Base-by-base conservation (phyloP, 1,140 invertebrate genomes). In the Antheraea pernyi region DNA sequence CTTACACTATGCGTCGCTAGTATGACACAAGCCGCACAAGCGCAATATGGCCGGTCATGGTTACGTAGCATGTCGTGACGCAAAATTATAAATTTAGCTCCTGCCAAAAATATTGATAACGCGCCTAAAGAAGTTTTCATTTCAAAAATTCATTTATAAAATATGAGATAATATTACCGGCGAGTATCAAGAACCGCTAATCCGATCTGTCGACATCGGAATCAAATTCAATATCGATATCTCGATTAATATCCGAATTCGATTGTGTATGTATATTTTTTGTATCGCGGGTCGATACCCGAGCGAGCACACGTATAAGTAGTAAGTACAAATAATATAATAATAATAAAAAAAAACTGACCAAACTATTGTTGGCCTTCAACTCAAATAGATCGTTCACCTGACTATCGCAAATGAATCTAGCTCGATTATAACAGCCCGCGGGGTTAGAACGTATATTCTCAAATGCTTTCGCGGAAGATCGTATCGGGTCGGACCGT, bases 301-400 rank as follows among this genome's bases (percentile, higher is more conserved):
- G 59, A 18, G n/a, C 72, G 63, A 67, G 67, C 71, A 71, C 36
- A 73, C 71, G 59, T 69, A 73, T 69, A 69, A 73, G 71, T 66
- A 69, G 73, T 74, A 74, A 70, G 75, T 74, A 82, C 77, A 80
- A 77, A 81, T 80, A 83, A 72, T 69, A 76, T 74, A 70, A 72
- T 68, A 73, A 80, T 80, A 78, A 81, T n/a, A n/a, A 79, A 83
- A 84, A 83, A 80, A 84, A 84, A 81, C 73, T 71, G 74, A 80
- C 77, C 77, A 82, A 79, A 78, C 78, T 71, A 79, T 77, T 79
- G 68, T 74, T 83, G 83, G 82, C 85, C 85, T 87, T 87, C 83
- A 85, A 87, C 81, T 78, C 76, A 73, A 75, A 69, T 73, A 82
- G 85, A 80, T 74, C 82, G 67, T 85, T 87, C 85, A 87, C 83